Evolutionary conservation across 2,888 invertebrate species (phyloP), one percentile per base, ranked within the genome.

Genomic region (Allophyes oxyacanthae): DNA sequence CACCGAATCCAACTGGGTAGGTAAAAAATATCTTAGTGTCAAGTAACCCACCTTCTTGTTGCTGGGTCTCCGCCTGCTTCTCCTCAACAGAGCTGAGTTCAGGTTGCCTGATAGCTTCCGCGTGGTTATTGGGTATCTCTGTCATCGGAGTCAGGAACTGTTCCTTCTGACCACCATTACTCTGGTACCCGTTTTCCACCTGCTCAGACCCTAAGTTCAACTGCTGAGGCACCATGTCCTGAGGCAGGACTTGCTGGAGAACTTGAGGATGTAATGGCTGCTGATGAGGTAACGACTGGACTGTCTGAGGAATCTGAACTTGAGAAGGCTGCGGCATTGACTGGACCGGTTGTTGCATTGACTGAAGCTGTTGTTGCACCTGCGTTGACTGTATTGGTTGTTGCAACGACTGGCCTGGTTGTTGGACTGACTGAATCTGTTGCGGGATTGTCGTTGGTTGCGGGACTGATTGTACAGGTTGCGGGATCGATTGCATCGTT

Each of bases 131-230:
- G 0, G 92, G 91, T 48, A 92, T 83, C 79, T 94, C 94, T 5
- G 89, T 87, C 82, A 94, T 68, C 25, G 94, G 94, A 14, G 94
- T 94, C 54, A 89, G 77, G 72, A 92, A 94, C 78, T 94, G 94
- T 50, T 94, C 94, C 64, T 90, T 92, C 43, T 84, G 86, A 0
- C 74, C 71, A 5, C 87, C 88, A 46, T 87, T 89, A 43, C 74
- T 78, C 13, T 81, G 77, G 43, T 81, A 83, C 1, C 86, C 86
- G 43, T 90, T 88, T 57, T 89, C 89, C 6, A 68, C 59, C 7
- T 78, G 81, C 1, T 91, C 90, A 1, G 84, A 66, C 0, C 80
- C 79, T 8, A 92, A 75, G 54, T 65, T 86, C 44, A 92, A 76
- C 64, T 90, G 90, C 56, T 91, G 89, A 0, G 88, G 85, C 6